These are phyloP conservation scores for Eremophila alpestris DNA, from an alignment of 2,797 vertebrate genomes.

Conservation along the genomic window DNA sequence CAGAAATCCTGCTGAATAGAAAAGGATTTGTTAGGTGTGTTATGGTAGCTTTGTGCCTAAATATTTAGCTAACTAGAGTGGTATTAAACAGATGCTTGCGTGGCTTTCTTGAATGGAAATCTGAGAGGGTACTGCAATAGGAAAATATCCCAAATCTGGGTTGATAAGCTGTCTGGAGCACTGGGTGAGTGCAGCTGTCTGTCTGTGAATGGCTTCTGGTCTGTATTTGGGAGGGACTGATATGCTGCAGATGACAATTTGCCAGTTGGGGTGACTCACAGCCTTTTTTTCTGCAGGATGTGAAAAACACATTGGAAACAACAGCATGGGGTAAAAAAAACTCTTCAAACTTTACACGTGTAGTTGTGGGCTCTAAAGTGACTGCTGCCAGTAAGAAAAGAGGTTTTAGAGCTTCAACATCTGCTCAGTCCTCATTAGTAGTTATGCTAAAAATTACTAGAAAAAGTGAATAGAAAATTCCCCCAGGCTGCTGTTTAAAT, in stretches of 20 bases:
- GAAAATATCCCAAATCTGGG: neutral
- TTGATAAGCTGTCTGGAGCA: neutral
- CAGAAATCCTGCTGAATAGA: neutral
- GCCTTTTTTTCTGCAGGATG: neutral
- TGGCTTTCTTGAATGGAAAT: neutral
- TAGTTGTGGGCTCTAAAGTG: neutral
- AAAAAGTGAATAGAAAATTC: constrained; percentile 24
- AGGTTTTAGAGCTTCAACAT: constrained; percentile 33
- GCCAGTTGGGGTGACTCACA: neutral
- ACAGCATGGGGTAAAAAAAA: neutral
- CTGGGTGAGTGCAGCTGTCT: neutral
- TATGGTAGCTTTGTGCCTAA: neutral
- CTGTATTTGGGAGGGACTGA: neutral
- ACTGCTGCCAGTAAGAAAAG: constrained; percentile 10
- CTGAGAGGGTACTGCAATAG: neutral
- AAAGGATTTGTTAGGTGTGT: neutral
- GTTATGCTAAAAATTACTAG: constrained; percentile 50
- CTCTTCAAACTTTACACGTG: neutral
- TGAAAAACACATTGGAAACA: neutral
- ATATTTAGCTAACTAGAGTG: neutral
- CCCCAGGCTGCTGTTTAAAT: constrained; percentile 24
- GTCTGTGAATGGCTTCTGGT: neutral
- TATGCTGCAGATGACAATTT: neutral
- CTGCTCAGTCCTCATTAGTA: neutral
- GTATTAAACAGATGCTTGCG: neutral